A percentile compares a stretch with the other conserved stretches of the same genome.
phyloP scores from a whole-genome alignment of 2,888 invertebrate species.

The Drosophila nigricruria region DNA sequence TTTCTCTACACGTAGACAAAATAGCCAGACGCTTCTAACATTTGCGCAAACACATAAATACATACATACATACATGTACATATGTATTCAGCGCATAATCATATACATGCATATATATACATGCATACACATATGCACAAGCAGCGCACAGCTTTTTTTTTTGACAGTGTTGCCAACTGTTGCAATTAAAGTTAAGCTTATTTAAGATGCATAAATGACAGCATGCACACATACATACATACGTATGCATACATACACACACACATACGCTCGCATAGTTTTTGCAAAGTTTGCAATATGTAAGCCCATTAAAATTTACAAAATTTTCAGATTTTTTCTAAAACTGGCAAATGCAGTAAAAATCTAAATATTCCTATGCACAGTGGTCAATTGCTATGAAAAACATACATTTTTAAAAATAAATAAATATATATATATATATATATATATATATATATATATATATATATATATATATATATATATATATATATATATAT shows the following conservation, averaged over 20 bases:
- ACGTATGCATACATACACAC: neutral
- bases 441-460: too few relatives aligned
- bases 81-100: neutral
- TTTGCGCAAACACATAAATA: conserved; percentile 3
- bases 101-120: conserved; percentile 7
- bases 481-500: too few relatives aligned
- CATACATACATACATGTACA: conserved; percentile 1
- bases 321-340: neutral
- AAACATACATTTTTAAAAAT: too few relatives aligned
- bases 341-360: neutral
- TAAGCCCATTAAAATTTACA: neutral
- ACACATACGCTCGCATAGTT: neutral
- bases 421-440: too few relatives aligned
- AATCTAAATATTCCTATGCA: neutral
- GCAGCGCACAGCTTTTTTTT: neutral
- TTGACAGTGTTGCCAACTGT: conserved; percentile 50
- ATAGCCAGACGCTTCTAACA: conserved; percentile 24
- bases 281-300: neutral
- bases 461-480: too few relatives aligned
- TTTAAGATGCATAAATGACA: neutral
- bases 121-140: conserved; percentile 3
- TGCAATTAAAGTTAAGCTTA: conserved; percentile 38
- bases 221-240: neutral
- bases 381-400: neutral
- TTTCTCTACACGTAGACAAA: conserved; percentile 38